phyloP scores from a whole-genome alignment of 2,797 vertebrate genomes.

The Orestias chungarensis region DNA sequence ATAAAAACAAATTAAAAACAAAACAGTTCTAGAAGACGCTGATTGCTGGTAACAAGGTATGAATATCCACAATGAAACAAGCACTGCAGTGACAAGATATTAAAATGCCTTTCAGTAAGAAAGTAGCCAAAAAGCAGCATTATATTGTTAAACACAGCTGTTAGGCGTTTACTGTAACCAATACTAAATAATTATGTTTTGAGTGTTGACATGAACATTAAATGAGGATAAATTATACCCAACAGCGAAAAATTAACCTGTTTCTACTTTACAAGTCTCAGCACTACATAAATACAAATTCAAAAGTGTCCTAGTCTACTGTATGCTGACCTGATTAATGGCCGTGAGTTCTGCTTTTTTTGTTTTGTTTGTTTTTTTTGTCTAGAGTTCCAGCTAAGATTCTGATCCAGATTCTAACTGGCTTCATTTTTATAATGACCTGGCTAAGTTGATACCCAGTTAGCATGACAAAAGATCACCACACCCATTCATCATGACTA shows the following conservation, averaged over 20 bases:
- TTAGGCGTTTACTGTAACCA: background rate
- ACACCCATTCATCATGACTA: conserved; percentile 22
- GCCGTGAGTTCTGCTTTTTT: background rate
- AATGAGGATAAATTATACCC: background rate
- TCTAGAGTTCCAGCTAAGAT: background rate
- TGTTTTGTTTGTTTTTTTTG: background rate
- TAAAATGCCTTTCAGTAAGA: background rate
- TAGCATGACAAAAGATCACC: background rate
- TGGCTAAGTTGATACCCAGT: background rate
- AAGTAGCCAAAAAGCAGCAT: background rate
- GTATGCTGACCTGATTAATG: background rate
- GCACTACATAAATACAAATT: background rate
- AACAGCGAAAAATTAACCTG: background rate
- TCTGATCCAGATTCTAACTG: background rate
- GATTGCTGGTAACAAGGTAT: too few relatives aligned
- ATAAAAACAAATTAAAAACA: too few relatives aligned
- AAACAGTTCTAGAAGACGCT: too few relatives aligned
- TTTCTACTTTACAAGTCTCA: background rate
- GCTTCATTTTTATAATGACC: conserved; percentile 7
- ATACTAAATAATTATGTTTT: background rate
- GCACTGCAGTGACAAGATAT: background rate
- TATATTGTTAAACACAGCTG: background rate
- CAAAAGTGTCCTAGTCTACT: background rate
- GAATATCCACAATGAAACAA: too few relatives aligned
- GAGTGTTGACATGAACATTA: background rate